A percentile compares a stretch with the other conserved stretches of the same genome.
These are phyloP conservation scores for Cetoscarus ocellatus DNA, from an alignment of 2,797 vertebrate species.

Conservation along the genomic window DNA sequence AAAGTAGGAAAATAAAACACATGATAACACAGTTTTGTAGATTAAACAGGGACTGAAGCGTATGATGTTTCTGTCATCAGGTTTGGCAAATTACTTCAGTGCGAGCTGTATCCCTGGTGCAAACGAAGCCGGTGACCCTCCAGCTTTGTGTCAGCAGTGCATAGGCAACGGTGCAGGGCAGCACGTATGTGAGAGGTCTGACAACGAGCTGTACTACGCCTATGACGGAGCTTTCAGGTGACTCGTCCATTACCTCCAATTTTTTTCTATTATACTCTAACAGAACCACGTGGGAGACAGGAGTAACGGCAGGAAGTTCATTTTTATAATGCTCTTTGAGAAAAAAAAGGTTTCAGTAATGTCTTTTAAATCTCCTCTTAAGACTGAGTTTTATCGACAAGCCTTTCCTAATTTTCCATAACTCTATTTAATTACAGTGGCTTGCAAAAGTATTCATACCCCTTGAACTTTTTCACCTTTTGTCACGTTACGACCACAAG, in stretches of 20 bases:
- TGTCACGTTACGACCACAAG: too few species aligned
- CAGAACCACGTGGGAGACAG: too few species aligned
- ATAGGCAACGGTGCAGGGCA: conserved; percentile 76
- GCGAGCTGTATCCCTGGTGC: conserved; percentile 94
- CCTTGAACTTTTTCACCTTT: too few species aligned
- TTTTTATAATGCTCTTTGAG: too few species aligned
- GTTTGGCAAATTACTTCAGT: conserved; percentile 89
- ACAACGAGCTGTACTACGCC: conserved; percentile 86
- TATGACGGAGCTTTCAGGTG: conserved; percentile 96
- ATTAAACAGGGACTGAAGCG: background rate
- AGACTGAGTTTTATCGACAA: too few species aligned
- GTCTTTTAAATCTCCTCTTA: too few species aligned
- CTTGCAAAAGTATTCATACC: too few species aligned
- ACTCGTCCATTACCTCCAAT: conserved; percentile 13
- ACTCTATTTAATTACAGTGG: too few species aligned
- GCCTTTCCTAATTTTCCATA: too few species aligned
- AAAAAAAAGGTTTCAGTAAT: too few species aligned
- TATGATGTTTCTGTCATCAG: conserved; percentile 72
- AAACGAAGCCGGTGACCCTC: conserved; percentile 55
- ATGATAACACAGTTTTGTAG: background rate
- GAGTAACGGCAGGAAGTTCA: too few species aligned
- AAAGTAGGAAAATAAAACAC: conserved; percentile 76
- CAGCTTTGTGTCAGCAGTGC: conserved; percentile 90
- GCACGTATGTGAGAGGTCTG: conserved; percentile 82
- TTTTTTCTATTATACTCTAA: too few species aligned